These are phyloP conservation scores for Euphydryas editha DNA, from an alignment of 2,888 invertebrate species.

Conservation along the genomic window DNA sequence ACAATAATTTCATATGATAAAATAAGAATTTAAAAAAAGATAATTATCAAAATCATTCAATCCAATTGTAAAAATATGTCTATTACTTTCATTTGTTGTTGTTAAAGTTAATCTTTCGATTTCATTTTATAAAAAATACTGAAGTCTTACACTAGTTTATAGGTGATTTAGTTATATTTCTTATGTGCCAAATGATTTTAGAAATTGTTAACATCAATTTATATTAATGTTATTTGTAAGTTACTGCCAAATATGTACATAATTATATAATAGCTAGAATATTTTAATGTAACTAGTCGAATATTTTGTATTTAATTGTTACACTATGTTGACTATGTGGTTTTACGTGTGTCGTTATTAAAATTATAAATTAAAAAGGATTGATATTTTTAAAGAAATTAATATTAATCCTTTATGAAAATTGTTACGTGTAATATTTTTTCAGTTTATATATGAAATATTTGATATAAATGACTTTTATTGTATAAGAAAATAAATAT, in stretches of 20 bases:
- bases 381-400: no score
- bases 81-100: no score
- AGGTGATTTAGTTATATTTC: neutral
- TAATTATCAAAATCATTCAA: no score
- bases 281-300: conserved; percentile 21
- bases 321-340: neutral
- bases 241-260: conserved; percentile 38
- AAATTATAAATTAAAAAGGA: no score
- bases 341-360: conserved; percentile 2
- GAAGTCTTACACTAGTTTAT: neutral
- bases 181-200: conserved; percentile 25
- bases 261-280: conserved; percentile 14
- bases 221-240: conserved; percentile 17
- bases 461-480: no score
- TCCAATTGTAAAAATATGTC: no score
- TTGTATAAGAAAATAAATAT: no score
- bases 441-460: no score
- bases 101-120: neutral
- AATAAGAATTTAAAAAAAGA: no score
- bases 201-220: conserved; percentile 20
- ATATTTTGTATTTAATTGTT: conserved; percentile 17
- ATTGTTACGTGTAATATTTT: neutral
- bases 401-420: neutral
- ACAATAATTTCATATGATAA: no score
- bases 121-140: neutral